phyloP scores from a whole-genome alignment of 2,888 invertebrate genomes.

The Peribatodes rhomboidaria region DNA sequence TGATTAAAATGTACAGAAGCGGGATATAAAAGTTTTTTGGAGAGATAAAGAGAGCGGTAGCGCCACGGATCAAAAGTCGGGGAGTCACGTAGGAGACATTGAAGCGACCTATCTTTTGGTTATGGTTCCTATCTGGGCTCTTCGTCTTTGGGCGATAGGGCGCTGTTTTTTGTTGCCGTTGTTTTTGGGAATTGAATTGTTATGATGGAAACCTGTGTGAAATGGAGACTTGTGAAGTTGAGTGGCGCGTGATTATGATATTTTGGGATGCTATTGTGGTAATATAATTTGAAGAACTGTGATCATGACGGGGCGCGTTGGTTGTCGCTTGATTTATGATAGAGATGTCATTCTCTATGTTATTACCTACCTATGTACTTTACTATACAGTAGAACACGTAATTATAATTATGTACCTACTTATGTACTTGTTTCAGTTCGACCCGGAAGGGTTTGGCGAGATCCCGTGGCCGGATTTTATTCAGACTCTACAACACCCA shows the following conservation, averaged over 20 bases:
- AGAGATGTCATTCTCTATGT: no score
- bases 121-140: slow-evolving; percentile 48
- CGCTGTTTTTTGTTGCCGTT: slow-evolving; percentile 75
- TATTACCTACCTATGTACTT: no score
- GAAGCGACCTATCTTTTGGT: slow-evolving; percentile 61
- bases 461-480: slow-evolving; percentile 94
- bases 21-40: slow-evolving; percentile 72
- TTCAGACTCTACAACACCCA: slow-evolving; percentile 91
- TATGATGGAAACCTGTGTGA: slow-evolving; percentile 65
- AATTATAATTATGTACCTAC: no score
- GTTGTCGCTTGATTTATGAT: no score
- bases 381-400: no score
- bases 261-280: slow-evolving; percentile 59
- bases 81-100: slow-evolving; percentile 76
- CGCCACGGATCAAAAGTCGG: slow-evolving; percentile 73
- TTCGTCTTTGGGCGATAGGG: slow-evolving; percentile 65
- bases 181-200: slow-evolving; percentile 75
- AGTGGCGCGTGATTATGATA: slow-evolving; percentile 67
- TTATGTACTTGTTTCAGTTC: slow-evolving; percentile 86
- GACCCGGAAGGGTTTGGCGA: slow-evolving; percentile 98
- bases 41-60: slow-evolving; percentile 74
- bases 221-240: slow-evolving; percentile 55
- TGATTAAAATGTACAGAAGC: slow-evolving; percentile 85
- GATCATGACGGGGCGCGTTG: slow-evolving; percentile 52
- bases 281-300: slow-evolving; percentile 53